These are phyloP conservation scores for Drosophila pseudoananassae DNA, from an alignment of 1,140 invertebrate genomes.

Conservation along the genomic window DNA sequence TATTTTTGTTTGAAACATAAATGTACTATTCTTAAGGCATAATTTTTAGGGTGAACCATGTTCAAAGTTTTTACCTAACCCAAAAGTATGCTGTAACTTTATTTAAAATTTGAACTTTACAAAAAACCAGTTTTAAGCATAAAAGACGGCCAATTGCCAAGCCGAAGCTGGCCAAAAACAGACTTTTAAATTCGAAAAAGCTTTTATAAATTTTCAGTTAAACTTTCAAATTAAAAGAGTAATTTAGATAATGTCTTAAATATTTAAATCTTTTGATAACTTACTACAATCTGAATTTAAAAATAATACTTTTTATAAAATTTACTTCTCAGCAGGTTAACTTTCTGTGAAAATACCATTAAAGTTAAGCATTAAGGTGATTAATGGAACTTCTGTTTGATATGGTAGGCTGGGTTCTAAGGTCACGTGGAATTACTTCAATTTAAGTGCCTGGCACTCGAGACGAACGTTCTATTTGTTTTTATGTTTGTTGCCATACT, in stretches of 20 bases:
- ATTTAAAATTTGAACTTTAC: too few species aligned
- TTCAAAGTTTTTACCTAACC: background rate
- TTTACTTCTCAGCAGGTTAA: too few species aligned
- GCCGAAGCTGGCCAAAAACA: background rate
- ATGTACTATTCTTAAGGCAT: background rate
- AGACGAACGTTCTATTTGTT: slow-evolving; percentile 29
- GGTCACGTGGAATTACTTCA: slow-evolving; percentile 24
- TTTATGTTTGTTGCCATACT: slow-evolving; percentile 9
- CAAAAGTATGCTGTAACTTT: background rate
- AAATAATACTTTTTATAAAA: too few species aligned
- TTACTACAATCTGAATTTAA: too few species aligned
- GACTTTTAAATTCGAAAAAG: background rate
- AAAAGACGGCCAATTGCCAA: background rate
- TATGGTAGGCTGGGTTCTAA: slow-evolving; percentile 1
- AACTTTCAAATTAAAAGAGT: background rate
- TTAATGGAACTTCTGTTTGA: background rate
- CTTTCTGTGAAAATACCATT: too few species aligned
- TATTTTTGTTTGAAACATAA: too few species aligned
- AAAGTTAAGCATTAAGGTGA: background rate
- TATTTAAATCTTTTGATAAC: too few species aligned
- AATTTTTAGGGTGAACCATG: background rate
- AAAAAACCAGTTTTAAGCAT: background rate
- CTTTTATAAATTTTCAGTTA: background rate
- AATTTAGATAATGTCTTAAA: too few species aligned
- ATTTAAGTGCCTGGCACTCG: slow-evolving; percentile 10